Percentiles rank a stretch among this genome's conserved stretches.
phyloP scores from a whole-genome alignment of 2,797 vertebrate species.

The Oceanodroma leucorhoa region DNA sequence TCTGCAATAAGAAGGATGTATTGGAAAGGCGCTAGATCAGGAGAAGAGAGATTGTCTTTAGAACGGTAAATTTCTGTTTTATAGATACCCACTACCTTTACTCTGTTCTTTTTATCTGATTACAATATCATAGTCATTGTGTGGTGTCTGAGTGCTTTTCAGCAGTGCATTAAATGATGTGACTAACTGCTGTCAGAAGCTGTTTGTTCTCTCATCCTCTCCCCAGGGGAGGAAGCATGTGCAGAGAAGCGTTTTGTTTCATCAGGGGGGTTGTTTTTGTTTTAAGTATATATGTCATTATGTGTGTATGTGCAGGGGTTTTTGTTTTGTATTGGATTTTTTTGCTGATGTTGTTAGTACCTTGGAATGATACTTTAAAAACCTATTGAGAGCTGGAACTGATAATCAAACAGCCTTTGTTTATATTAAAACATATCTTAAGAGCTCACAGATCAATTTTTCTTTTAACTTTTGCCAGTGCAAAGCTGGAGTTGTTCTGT shows the following conservation, averaged over 20 bases:
- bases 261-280: neutral
- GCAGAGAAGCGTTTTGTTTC: neutral
- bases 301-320: neutral
- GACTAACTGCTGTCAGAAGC: neutral
- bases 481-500: neutral
- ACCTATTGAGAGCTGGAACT: neutral
- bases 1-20: neutral
- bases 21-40: neutral
- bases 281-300: neutral
- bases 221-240: neutral
- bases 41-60: neutral
- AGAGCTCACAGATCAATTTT: neutral
- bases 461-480: neutral
- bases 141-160: neutral
- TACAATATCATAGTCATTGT: neutral
- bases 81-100: neutral
- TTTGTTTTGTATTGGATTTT: neutral
- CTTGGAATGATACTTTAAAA: neutral
- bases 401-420: neutral
- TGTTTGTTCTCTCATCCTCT: neutral
- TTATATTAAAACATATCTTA: neutral
- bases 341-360: neutral
- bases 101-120: neutral
- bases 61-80: neutral
- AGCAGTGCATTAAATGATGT: neutral